Conservation (phyloP, 92 coral and sea anemone genomes). For the Muricea muricata region DNA sequence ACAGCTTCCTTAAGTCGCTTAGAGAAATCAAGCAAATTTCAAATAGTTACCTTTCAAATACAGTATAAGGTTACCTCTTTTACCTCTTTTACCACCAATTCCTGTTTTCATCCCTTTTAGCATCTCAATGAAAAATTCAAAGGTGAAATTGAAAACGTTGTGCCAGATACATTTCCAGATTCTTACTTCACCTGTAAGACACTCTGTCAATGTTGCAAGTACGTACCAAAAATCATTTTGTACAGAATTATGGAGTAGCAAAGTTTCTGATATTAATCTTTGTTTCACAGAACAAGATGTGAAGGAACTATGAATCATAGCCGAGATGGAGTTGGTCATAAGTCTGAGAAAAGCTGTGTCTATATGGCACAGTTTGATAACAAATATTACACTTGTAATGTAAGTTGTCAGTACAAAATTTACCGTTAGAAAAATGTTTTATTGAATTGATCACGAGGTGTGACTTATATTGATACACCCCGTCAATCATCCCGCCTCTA, state of each 20-base stretch:
- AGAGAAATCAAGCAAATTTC: too few species aligned
- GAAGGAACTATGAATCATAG: constrained; percentile 92
- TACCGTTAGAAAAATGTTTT: too few species aligned
- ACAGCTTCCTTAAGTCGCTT: too few species aligned
- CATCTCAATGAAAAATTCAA: constrained; percentile 91
- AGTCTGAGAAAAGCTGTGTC: constrained; percentile 68
- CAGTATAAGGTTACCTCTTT: too few species aligned
- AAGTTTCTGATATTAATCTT: too few species aligned
- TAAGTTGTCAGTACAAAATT: constrained; percentile 57
- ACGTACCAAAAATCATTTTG: constrained; percentile 41
- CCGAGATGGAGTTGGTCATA: constrained; percentile 57
- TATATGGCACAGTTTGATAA: constrained; percentile 92
- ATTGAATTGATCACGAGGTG: too few species aligned
- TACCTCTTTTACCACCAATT: too few species aligned
- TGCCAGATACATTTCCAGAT: constrained; percentile 91
- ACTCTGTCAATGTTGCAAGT: constrained; percentile 90
- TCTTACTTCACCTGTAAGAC: constrained; percentile 93
- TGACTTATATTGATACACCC: too few species aligned
- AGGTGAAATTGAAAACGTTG: constrained; percentile 77
- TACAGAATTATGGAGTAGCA: too few species aligned
- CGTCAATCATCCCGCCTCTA: too few species aligned
- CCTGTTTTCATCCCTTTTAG: constrained; percentile 44
- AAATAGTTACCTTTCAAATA: too few species aligned
- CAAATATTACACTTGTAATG: constrained; percentile 87
- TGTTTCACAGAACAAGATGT: constrained; percentile 75